Conservation (phyloP, 1,140 invertebrate genomes). For the Cryptotermes secundus region DNA sequence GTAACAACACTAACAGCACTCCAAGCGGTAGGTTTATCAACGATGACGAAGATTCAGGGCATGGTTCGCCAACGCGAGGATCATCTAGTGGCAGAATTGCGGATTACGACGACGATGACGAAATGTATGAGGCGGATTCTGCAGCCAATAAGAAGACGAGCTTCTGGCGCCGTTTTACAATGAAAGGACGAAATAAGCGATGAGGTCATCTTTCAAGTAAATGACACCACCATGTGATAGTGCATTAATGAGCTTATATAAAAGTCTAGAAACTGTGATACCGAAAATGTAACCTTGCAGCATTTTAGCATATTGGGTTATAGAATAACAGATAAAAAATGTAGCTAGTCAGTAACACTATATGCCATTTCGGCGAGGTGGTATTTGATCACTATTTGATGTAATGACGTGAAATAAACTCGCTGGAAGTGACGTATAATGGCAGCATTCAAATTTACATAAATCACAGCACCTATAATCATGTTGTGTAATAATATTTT, state of each 20-base stretch:
- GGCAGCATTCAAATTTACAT: background rate
- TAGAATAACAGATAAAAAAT: background rate
- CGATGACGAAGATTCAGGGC: slow-evolving; percentile 57
- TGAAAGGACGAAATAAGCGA: slow-evolving; percentile 69
- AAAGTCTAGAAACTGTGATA: background rate
- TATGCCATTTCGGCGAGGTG: too few species aligned
- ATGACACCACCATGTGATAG: background rate
- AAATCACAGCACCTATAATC: background rate
- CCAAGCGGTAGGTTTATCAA: slow-evolving; percentile 37
- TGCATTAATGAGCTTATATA: slow-evolving; percentile 9
- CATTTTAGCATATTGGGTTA: background rate
- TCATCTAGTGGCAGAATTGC: slow-evolving; percentile 45
- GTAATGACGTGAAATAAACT: too few species aligned
- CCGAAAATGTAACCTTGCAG: background rate
- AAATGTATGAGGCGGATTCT: slow-evolving; percentile 40
- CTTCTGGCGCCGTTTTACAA: slow-evolving; percentile 71
- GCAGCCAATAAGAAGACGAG: slow-evolving; percentile 61
- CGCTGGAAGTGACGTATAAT: background rate
- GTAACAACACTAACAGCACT: slow-evolving; percentile 35
- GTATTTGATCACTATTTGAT: too few species aligned
- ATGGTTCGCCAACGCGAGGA: slow-evolving; percentile 53
- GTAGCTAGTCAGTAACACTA: slow-evolving; percentile 4
- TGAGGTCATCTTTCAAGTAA: slow-evolving; percentile 42
- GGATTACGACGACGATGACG: slow-evolving; percentile 48
- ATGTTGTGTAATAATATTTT: background rate